phyloP scores from a whole-genome alignment of 2,888 invertebrate species.

The Diloba caeruleocephala region DNA sequence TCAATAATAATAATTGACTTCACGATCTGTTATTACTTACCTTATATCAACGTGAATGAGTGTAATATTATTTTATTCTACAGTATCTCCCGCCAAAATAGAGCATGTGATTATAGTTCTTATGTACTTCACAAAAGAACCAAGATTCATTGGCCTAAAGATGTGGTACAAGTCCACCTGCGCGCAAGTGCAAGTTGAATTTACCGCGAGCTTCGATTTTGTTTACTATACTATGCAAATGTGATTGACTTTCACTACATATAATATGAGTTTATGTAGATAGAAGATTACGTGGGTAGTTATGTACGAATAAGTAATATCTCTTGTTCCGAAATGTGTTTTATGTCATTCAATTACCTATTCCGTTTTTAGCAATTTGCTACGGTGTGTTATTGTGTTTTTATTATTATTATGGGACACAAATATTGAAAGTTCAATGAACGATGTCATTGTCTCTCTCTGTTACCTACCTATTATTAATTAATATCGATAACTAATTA shows the following conservation, averaged over 20 bases:
- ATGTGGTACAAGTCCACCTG: slow-evolving; percentile 23
- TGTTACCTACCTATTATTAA: too few species aligned
- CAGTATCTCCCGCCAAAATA: slow-evolving; percentile 39
- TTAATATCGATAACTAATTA: too few species aligned
- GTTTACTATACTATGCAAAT: slow-evolving; percentile 10
- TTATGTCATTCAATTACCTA: too few species aligned
- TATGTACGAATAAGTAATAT: too few species aligned
- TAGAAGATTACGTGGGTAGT: too few species aligned
- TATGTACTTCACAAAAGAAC: neutral
- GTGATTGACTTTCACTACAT: slow-evolving; percentile 33
- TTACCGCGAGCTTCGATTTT: slow-evolving; percentile 7
- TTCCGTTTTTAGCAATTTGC: too few species aligned
- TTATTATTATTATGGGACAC: too few species aligned
- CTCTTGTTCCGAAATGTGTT: too few species aligned
- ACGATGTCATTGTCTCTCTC: too few species aligned
- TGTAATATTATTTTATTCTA: slow-evolving; percentile 10
- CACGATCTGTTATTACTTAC: slow-evolving; percentile 41
- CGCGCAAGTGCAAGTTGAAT: slow-evolving; percentile 14
- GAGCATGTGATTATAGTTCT: slow-evolving; percentile 15
- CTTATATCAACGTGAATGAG: slow-evolving; percentile 11
- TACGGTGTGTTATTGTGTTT: too few species aligned
- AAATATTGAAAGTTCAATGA: too few species aligned
- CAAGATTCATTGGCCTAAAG: slow-evolving; percentile 12
- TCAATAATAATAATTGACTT: slow-evolving; percentile 53
- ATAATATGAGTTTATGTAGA: neutral